Conservation (phyloP, 2,888 invertebrate genomes). For the Lucinisca nassula region DNA sequence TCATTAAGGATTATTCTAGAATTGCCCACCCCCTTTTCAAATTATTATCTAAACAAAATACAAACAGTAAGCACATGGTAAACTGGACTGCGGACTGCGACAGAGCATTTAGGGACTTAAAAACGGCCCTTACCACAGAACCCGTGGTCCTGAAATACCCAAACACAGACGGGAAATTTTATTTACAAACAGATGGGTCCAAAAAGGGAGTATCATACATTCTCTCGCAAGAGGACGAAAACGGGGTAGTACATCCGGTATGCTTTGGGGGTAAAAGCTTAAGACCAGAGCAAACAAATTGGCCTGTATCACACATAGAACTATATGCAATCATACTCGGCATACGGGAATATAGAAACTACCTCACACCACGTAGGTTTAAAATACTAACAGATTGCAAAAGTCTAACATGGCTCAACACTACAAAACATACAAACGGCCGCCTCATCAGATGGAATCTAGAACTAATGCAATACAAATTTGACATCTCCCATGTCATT, state of each 20-base stretch:
- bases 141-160: conserved; percentile 3
- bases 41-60: too few relatives aligned
- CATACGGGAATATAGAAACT: not conserved
- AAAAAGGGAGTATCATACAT: not conserved
- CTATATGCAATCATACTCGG: conserved; percentile 2
- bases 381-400: conserved; percentile 13
- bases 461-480: conserved; percentile 17
- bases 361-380: not conserved
- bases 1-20: too few relatives aligned
- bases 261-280: not conserved
- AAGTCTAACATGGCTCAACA: not conserved
- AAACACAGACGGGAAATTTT: not conserved
- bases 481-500: not conserved
- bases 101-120: too few relatives aligned
- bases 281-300: not conserved
- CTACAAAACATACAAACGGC: not conserved
- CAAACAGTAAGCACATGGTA: too few relatives aligned
- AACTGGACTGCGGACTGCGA: too few relatives aligned
- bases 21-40: too few relatives aligned
- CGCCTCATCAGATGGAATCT: not conserved
- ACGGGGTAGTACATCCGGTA: not conserved
- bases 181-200: not conserved
- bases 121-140: too few relatives aligned
- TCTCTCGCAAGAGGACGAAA: not conserved
- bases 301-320: conserved; percentile 18